Base-by-base conservation (phyloP, 2,797 vertebrate genomes). In the Apodemus agrarius region DNA sequence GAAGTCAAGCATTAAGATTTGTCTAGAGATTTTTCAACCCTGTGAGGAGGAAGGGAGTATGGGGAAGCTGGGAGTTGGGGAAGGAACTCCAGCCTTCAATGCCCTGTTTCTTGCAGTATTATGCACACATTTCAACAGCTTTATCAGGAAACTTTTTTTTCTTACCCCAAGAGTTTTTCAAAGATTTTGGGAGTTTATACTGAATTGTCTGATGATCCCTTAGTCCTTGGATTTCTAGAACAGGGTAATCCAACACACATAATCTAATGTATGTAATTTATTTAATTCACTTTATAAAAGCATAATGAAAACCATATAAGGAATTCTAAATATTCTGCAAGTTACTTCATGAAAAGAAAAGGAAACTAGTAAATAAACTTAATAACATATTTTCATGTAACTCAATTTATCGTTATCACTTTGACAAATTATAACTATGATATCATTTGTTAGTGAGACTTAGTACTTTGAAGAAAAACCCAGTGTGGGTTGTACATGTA, bases 321-420 rank as follows among this genome's bases (percentile, higher is more conserved):
- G 72, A 96, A 43, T 49, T 80, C 37, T 90, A 76, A 91, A 59
- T 76, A 89, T 69, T 75, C 40, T 83, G 89, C 63, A 90, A 89
- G 6, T 12, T 40, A 88, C 49, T 34, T 87, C 65, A 90, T 74
- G 37, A 80, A 90, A 29, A 81, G 63, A 75, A 57, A 85, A 88
- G 17, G 24, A 57, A 96, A 85, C 4, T 57, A 19, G 11, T 82
- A 19, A 92, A 86, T 78, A 24, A 89, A 91, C 80, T 96, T 72
- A 82, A 90, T 82, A 78, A 67, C 40, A 46, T 57, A 24, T 80
- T 79, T 22, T 79, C 34, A 34, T 75, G 92, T 67, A 79, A 79
- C 4, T 29, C 26, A 46, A 54, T 89, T n/a, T 52, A 90, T 43
- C 3, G 65, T 89, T 63, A 72, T 87, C 52, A 82, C 29, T 96